These are phyloP conservation scores for Thamnophis elegans DNA, from an alignment of 2,797 vertebrate genomes.

Conservation along the genomic window DNA sequence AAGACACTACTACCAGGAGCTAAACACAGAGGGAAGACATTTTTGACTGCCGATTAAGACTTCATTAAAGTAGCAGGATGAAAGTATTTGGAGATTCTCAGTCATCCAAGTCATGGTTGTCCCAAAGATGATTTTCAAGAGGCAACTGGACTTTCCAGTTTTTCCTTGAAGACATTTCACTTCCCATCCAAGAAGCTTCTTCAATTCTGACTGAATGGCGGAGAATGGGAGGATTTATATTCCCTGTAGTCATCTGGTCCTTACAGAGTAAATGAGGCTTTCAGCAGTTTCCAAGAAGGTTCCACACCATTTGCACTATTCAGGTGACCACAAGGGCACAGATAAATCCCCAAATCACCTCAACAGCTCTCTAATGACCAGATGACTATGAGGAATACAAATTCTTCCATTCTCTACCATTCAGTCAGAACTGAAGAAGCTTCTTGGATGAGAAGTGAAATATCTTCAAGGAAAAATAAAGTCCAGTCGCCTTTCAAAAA, in stretches of 20 bases:
- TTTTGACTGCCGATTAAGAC: neutral
- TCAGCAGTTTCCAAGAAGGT: neutral
- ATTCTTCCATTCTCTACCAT: neutral
- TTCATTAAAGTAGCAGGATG: neutral
- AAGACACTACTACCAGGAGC: neutral
- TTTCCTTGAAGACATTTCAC: neutral
- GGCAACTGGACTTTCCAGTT: neutral
- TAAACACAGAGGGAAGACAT: neutral
- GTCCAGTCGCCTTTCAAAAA: neutral
- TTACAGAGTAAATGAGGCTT: neutral
- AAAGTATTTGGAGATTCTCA: neutral
- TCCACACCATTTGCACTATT: neutral
- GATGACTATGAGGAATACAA: neutral
- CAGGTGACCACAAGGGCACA: neutral
- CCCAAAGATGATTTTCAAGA: neutral
- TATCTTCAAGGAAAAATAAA: neutral
- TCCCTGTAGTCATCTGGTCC: neutral
- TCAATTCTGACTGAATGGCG: neutral
- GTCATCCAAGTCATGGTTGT: neutral
- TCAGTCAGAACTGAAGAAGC: neutral
- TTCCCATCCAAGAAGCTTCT: neutral
- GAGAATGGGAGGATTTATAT: neutral
- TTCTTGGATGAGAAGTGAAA: neutral
- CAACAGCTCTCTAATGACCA: neutral
- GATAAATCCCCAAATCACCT: neutral